Evolutionary conservation across 2,888 invertebrate species (phyloP).

Genomic region (Cheiracanthium punctorium): DNA sequence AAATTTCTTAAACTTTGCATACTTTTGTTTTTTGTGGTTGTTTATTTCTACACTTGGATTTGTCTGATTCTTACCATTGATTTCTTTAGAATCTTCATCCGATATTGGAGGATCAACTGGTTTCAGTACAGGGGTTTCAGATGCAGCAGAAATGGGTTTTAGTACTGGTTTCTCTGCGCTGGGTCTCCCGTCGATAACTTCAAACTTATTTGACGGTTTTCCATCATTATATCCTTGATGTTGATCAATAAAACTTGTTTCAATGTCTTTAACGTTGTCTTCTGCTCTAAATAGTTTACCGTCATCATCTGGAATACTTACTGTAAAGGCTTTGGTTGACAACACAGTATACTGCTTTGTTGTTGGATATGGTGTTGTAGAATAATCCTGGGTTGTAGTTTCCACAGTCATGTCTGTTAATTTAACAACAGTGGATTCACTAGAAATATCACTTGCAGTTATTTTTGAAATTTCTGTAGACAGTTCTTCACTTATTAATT

Average conservation of each 20-base stretch:
- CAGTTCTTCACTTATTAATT: background rate
- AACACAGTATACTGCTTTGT: background rate
- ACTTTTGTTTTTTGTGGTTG: too few species aligned
- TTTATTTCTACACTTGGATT: too few species aligned
- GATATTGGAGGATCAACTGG: constrained; percentile 6
- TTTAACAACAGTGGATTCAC: background rate
- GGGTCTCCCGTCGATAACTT: background rate
- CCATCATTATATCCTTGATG: constrained; percentile 11
- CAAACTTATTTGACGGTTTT: constrained; percentile 15
- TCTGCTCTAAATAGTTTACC: constrained; percentile 55
- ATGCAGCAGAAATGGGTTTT: background rate
- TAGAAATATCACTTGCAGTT: background rate
- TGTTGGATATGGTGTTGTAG: constrained; percentile 36
- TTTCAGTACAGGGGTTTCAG: background rate
- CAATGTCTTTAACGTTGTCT: constrained; percentile 19
- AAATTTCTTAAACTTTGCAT: too few species aligned
- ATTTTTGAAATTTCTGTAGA: background rate
- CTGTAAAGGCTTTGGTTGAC: constrained; percentile 39
- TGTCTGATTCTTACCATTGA: constrained; percentile 34
- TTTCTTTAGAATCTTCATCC: constrained; percentile 47
- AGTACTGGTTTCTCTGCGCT: background rate
- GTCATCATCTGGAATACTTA: constrained; percentile 24
- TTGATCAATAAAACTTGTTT: constrained; percentile 9
- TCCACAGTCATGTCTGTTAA: background rate
- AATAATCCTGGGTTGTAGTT: background rate